These are phyloP conservation scores for Eclectus roratus DNA, from an alignment of 2,113 vertebrate species.

Conservation along the genomic window DNA sequence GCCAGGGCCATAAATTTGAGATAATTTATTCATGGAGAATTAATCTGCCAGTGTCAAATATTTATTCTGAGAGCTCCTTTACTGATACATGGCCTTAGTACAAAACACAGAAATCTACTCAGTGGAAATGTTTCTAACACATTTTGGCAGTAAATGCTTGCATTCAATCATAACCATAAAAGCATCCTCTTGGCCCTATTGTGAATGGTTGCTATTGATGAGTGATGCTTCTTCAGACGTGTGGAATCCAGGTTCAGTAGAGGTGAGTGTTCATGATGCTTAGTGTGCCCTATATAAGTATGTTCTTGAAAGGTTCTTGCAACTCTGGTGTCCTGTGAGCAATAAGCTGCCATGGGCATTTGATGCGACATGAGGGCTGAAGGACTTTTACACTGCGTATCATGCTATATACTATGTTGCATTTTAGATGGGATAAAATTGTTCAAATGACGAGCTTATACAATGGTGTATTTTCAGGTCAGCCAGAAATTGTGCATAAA, in stretches of 20 bases:
- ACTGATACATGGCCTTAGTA: background rate
- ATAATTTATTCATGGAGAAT: conserved; percentile 30
- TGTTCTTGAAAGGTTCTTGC: background rate
- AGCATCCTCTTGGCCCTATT: background rate
- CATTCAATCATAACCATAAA: background rate
- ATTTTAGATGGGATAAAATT: background rate
- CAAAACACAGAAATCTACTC: background rate
- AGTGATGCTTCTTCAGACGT: background rate
- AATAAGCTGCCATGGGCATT: background rate
- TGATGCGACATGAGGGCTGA: background rate
- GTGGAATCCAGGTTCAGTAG: background rate
- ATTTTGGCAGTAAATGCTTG: background rate
- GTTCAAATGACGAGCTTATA: background rate
- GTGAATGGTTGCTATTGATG: background rate
- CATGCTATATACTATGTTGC: background rate
- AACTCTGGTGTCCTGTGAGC: background rate
- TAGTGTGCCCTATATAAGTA: background rate
- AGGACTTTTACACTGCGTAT: background rate
- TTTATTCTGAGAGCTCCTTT: conserved; percentile 2
- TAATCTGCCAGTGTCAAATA: background rate
- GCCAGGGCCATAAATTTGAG: background rate
- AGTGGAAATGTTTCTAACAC: background rate
- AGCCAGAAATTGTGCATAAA: background rate
- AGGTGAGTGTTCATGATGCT: background rate
- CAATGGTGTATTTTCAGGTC: background rate